phyloP scores from a whole-genome alignment of 2,888 invertebrate species.

The Trissonchulus sp. region DNA sequence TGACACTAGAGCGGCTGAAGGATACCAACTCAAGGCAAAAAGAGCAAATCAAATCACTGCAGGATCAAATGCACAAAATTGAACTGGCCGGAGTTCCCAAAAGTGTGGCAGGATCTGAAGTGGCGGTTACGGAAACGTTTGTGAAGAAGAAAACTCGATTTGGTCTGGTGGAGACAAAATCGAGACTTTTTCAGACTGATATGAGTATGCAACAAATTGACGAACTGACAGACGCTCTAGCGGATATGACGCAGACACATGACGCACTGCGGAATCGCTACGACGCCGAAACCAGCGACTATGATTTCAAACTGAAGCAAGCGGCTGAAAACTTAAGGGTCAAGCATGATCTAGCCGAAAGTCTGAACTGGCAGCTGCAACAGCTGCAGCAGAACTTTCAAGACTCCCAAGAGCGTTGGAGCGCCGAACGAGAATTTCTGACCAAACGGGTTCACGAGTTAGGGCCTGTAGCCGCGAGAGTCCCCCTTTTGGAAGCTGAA shows the following conservation, averaged over 20 bases:
- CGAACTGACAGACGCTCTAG: conserved; percentile 6
- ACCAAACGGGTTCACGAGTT: conserved; percentile 15
- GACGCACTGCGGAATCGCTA: not conserved
- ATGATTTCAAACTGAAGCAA: conserved; percentile 42
- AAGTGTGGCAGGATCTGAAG: not conserved
- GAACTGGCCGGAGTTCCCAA: conserved; percentile 1
- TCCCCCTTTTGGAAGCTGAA: conserved; percentile 19
- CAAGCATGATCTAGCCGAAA: conserved; percentile 45
- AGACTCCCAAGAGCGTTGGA: not conserved
- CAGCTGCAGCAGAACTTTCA: conserved; percentile 12
- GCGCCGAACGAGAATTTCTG: conserved; percentile 11
- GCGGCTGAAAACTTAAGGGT: conserved; percentile 45
- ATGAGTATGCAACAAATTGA: not conserved
- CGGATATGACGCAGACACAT: not conserved
- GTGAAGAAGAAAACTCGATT: conserved; percentile 21
- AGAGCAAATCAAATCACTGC: conserved; percentile 4
- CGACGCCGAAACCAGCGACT: conserved; percentile 13
- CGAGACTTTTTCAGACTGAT: conserved; percentile 19
- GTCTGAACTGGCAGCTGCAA: conserved; percentile 33
- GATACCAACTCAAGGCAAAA: not conserved
- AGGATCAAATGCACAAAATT: not conserved
- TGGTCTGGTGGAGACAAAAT: conserved; percentile 5
- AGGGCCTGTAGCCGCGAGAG: conserved; percentile 6
- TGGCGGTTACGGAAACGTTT: not conserved
- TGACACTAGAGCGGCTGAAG: not conserved